Conservation (phyloP, 2,888 invertebrate genomes). For the Drosophila aldrichi region DNA sequence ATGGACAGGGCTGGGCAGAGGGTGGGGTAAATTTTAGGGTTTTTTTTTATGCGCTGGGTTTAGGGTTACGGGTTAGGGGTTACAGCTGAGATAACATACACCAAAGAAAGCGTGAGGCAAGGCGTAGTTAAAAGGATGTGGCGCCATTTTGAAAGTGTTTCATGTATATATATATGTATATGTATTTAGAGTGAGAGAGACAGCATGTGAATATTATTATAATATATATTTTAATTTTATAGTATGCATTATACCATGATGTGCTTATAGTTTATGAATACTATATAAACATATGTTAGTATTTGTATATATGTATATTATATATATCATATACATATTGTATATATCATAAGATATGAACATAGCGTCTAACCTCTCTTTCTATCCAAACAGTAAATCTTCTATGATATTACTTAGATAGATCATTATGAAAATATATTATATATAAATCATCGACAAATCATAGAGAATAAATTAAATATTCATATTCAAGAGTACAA, state of each 20-base stretch:
- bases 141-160: constrained; percentile 65
- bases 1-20: not conserved
- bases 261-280: no score
- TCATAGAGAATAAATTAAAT: not conserved
- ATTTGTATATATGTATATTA: no score
- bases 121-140: constrained; percentile 50
- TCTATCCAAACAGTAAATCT: no score
- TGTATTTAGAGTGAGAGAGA: not conserved
- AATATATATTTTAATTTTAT: not conserved
- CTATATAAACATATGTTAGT: no score
- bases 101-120: constrained; percentile 41
- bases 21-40: not conserved
- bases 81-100: constrained; percentile 18
- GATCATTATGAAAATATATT: no score
- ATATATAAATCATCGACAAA: not conserved
- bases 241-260: not conserved
- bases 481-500: not conserved
- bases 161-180: not conserved
- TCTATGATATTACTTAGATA: no score
- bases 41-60: not conserved
- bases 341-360: no score
- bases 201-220: not conserved
- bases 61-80: constrained; percentile 33
- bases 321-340: no score
- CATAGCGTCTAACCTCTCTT: no score